Base-by-base conservation (phyloP, 2,888 invertebrate genomes). In the Cheilosia variabilis region DNA sequence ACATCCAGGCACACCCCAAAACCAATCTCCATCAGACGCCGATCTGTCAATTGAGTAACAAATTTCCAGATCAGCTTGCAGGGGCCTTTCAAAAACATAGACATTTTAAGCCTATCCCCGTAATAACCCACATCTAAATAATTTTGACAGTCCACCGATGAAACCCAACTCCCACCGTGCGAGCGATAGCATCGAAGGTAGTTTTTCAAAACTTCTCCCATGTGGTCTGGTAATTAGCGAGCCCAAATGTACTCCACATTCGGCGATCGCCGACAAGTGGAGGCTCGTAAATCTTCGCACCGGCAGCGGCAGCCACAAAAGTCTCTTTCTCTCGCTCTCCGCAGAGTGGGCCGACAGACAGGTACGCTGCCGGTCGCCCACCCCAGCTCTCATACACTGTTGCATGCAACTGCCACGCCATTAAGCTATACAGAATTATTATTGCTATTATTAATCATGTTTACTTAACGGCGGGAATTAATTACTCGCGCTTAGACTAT, bases 381-480 rank as follows among this genome's bases (percentile, higher is more conserved):
- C 58, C 53, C 50, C 41, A 52, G 45, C 43, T 24, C 53, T 50
- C 45, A n/a, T 37, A 37, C 13, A 37, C 37, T 37, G 57, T 73
- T 63, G 83, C 78, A 84, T 79, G 84, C 84, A 76, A 76, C 69
- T 62, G 55, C 55, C 43, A 77, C 24, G 62, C 55, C 43, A 60
- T 19, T 17, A 47, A 63, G 52, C 63, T 37, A 4, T 4, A 71
- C 75, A 60, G 79, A 79, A 84, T 79, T 79, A 65, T 79, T 84
- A 84, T 84, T 79, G 69, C 84, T 65, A 53, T 71, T 75, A 84
- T 84, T 84, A 84, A 84, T 84, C 84, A 84, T 84, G 84, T 84
- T 79, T 84, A 79, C 84, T 84, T 79, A 84, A 69, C 75, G 53
- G 62, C 66, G 69, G 69, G 79, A 79, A 84, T 84, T 84, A 84